Evolutionary conservation across 2,113 vertebrate species (phyloP), one percentile per base, ranked within the genome.

Genomic region (Engraulis encrasicolus): DNA sequence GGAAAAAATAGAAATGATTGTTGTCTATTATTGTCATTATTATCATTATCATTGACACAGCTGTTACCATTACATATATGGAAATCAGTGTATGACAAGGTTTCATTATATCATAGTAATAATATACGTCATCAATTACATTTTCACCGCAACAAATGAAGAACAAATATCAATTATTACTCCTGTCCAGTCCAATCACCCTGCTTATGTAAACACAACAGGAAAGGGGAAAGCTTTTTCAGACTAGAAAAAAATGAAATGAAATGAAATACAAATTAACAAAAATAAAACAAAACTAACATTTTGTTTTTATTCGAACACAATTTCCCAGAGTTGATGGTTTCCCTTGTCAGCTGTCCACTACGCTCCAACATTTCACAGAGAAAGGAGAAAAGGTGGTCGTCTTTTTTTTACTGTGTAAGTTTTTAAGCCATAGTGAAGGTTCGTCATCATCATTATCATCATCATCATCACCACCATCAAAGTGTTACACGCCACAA

Each of bases 211-310:
- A 82, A 88, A 88, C 83, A 87, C 74, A 78, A 89, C 86, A 85
- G 84, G 85, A 89, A 89, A 88, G 79, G 81, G 84, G 82, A 87
- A 89, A 84, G 88, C 80, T 78, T 81, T 88, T 80, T 84, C 87
- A 91, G 90, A 90, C 92, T 94, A 92, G 86, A 93, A 91, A 91
- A 91, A 88, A 85, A 85, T 71, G 82, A 38, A 71, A n/a, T n/a
- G n/a, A n/a, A n/a, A n/a, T n/a, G n/a, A n/a, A n/a, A n/a, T n/a
- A n/a, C n/a, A n/a, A n/a, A n/a, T n/a, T n/a, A n/a, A n/a, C n/a
- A 52, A 85, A 89, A 87, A 87, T 61, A 81, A 89, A 88, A 91
- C 79, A 88, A 90, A 91, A 92, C 91, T 87, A 92, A 91, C 91
- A 88, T 87, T 83, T 74, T 74, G 89, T 84, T 87, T 83, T 74